Evolutionary conservation across 1,140 invertebrate genomes (phyloP).

Genomic region (Drosophila punjabiensis): DNA sequence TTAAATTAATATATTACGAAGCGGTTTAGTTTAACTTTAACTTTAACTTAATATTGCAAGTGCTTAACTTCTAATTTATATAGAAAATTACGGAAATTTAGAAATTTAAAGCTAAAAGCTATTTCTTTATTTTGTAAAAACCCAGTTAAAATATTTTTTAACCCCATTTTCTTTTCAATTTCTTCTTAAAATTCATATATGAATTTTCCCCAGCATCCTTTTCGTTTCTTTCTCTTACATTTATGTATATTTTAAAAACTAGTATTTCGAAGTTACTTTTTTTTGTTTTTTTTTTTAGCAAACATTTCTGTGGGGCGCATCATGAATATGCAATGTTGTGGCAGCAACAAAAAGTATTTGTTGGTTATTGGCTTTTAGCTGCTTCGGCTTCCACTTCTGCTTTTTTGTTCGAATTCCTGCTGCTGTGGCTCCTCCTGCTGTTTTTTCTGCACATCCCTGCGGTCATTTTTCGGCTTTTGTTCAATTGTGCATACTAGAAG

Average conservation of each 20-base stretch:
- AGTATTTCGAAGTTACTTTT: neutral
- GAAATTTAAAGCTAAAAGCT: no score
- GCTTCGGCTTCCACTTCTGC: neutral
- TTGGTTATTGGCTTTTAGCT: conserved; percentile 56
- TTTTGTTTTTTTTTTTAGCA: neutral
- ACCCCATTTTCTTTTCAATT: neutral
- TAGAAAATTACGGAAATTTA: no score
- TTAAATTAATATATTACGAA: no score
- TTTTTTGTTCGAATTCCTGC: conserved; percentile 2
- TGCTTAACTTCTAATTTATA: no score
- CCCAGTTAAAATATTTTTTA: neutral
- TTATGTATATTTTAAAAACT: neutral
- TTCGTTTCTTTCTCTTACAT: neutral
- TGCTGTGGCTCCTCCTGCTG: neutral
- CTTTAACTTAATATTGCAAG: no score
- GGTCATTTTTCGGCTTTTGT: conserved; percentile 43
- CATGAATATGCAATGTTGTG: conserved; percentile 34
- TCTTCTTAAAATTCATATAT: neutral
- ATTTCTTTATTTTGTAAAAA: no score
- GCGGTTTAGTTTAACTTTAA: no score
- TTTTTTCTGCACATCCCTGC: conserved; percentile 23
- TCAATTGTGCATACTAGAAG: conserved; percentile 58
- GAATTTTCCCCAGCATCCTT: neutral
- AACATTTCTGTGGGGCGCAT: neutral
- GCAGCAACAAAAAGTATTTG: conserved; percentile 45